Evolutionary conservation across 2,797 vertebrate species (phyloP), one percentile per base, ranked within the genome.

Genomic region (Zenarchopterus dispar): DNA sequence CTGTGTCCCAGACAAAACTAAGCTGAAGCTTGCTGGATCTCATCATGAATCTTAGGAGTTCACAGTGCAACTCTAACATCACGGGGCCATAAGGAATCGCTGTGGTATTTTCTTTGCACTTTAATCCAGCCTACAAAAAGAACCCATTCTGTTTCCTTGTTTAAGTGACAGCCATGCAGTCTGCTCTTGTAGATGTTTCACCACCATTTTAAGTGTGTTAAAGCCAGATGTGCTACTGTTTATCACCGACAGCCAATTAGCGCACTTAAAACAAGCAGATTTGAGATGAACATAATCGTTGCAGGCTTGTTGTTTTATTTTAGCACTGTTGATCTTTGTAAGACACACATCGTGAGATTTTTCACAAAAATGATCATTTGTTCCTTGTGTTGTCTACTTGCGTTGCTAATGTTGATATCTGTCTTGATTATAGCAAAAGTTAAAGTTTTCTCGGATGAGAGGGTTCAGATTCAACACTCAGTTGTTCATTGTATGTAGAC

Each of bases 181-280:
- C 6, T 36, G 16, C 19, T 23, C 21, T n/a, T 70, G 41, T 31
- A 66, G 19, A 43, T 47, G 28, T 48, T 52, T 67, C 58, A 13
- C 51, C 24, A 19, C 58, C 53, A 54, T 59, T 59, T 72, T 60
- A 57, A 62, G 54, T 22, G 1, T 62, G 48, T 64, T 65, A 69
- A 61, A 76, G 61, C 78, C 81, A 80, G 67, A 86, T 83, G 75
- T 46, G 75, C 52, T 18, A 21, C 43, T 60, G 52, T 67, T 75
- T 75, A 55, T 73, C 62, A 61, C 67, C 59, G 62, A 56, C 65
- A 56, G 60, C 66, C 76, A 80, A 80, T 85, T 82, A 82, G 52
- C 31, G 47, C 56, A 18, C 47, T 46, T 58, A 67, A 80, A 84
- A 51, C 28, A 5, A 50, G 33, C 39, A 42, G 26, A 67, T 71